These are phyloP conservation scores for Campaea margaritaria DNA, from an alignment of 2,888 invertebrate species.

Conservation along the genomic window DNA sequence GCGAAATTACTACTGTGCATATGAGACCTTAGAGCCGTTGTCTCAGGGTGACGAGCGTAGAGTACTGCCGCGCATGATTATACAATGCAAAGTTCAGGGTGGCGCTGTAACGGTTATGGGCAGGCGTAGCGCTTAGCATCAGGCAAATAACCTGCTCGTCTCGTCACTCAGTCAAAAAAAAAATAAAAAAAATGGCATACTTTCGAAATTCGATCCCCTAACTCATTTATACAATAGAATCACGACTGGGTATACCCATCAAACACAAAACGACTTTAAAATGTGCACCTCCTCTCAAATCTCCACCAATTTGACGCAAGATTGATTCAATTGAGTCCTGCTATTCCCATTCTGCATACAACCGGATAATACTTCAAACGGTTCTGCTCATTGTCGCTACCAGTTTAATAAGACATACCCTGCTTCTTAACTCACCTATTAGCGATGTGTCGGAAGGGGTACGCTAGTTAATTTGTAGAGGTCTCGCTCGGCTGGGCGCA, in stretches of 20 bases:
- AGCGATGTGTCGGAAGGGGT: constrained; percentile 44
- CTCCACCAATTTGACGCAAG: constrained; percentile 76
- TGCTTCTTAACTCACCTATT: constrained; percentile 46
- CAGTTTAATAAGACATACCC: constrained; percentile 63
- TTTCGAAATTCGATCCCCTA: neutral
- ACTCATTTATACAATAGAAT: constrained; percentile 10
- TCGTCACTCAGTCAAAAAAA: too few species aligned
- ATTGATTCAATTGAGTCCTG: constrained; percentile 79
- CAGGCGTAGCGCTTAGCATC: too few species aligned
- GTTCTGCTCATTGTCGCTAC: constrained; percentile 59
- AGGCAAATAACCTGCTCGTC: too few species aligned
- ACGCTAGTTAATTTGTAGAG: constrained; percentile 58
- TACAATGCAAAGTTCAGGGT: too few species aligned
- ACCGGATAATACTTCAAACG: constrained; percentile 77
- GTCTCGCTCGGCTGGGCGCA: constrained; percentile 64
- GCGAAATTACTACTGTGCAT: too few species aligned
- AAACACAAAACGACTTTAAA: constrained; percentile 56
- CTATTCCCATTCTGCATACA: constrained; percentile 76
- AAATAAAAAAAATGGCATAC: too few species aligned
- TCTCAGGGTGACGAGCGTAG: too few species aligned
- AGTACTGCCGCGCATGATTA: too few species aligned
- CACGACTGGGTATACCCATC: constrained; percentile 25
- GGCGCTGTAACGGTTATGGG: too few species aligned
- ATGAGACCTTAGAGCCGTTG: too few species aligned
- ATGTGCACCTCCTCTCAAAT: constrained; percentile 61